phyloP scores from a whole-genome alignment of 2,888 invertebrate species.

The Mythimna albipuncta region DNA sequence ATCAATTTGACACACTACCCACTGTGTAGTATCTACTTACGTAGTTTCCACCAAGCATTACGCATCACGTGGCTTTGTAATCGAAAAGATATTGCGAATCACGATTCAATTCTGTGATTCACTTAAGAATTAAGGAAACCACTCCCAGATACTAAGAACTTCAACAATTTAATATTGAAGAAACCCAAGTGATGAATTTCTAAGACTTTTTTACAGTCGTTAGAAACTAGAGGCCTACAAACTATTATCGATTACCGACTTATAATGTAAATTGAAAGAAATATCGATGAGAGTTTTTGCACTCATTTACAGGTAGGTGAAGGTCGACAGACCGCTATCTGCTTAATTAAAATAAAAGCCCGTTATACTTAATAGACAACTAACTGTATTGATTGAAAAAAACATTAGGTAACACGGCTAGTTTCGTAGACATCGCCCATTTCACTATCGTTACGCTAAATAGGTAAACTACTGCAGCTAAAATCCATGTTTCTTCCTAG shows the following conservation, averaged over 20 bases:
- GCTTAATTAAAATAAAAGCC: slow-evolving; percentile 50
- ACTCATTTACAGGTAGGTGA: slow-evolving; percentile 22
- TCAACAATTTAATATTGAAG: neutral
- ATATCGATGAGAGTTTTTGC: slow-evolving; percentile 13
- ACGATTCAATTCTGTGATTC: slow-evolving; percentile 42
- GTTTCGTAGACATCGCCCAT: slow-evolving; percentile 24
- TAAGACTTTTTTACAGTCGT: neutral
- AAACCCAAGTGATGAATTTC: slow-evolving; percentile 13
- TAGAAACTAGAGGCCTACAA: neutral
- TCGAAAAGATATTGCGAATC: slow-evolving; percentile 23
- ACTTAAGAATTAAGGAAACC: slow-evolving; percentile 20
- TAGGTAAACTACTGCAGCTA: slow-evolving; percentile 15
- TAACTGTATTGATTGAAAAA: slow-evolving; percentile 38
- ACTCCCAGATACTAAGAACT: slow-evolving; percentile 17
- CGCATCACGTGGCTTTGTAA: slow-evolving; percentile 24
- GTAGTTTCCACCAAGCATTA: slow-evolving; percentile 12
- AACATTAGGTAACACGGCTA: slow-evolving; percentile 19
- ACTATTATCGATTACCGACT: neutral
- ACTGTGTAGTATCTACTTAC: neutral
- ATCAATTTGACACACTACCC: slow-evolving; percentile 38
- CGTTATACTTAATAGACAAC: slow-evolving; percentile 4
- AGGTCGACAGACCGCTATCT: slow-evolving; percentile 24
- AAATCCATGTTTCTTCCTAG: slow-evolving; percentile 36
- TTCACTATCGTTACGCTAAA: slow-evolving; percentile 28
- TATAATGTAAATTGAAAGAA: slow-evolving; percentile 26